phyloP scores from a whole-genome alignment of 64 coral and sea anemone genomes.

The Stichodactyla helianthus region DNA sequence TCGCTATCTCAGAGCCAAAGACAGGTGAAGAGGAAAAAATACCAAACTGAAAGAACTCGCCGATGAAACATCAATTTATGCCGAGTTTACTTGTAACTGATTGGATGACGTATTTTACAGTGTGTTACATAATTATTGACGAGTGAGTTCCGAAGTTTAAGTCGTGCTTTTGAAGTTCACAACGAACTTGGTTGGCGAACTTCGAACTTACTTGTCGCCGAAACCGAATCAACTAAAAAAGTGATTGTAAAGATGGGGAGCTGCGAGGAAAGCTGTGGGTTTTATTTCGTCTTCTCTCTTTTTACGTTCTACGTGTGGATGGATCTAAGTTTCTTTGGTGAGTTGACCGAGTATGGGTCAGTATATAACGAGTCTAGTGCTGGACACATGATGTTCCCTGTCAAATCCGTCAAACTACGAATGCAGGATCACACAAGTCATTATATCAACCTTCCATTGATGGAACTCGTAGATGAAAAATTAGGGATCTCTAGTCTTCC shows the following conservation, averaged over 20 bases:
- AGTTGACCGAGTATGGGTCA: slow-evolving; percentile 68
- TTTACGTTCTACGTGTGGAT: slow-evolving; percentile 88
- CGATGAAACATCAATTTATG: too few relatives aligned
- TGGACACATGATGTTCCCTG: slow-evolving; percentile 73
- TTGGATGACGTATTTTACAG: background rate
- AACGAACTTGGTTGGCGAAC: too few relatives aligned
- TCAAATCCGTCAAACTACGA: slow-evolving; percentile 75
- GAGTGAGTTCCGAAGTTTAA: too few relatives aligned
- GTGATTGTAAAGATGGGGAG: slow-evolving; percentile 36
- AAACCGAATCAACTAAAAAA: background rate
- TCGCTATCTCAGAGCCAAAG: too few relatives aligned
- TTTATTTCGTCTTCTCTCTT: slow-evolving; percentile 78
- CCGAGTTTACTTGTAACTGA: background rate
- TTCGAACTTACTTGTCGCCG: too few relatives aligned
- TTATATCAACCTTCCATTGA: slow-evolving; percentile 67
- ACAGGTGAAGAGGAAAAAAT: too few relatives aligned
- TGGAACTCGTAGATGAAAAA: slow-evolving; percentile 74
- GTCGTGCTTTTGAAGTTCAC: too few relatives aligned
- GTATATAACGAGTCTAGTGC: slow-evolving; percentile 46
- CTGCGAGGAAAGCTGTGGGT: slow-evolving; percentile 79
- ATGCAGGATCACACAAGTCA: slow-evolving; percentile 90
- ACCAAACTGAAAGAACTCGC: too few relatives aligned
- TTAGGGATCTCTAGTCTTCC: slow-evolving; percentile 54
- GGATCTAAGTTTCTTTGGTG: slow-evolving; percentile 87
- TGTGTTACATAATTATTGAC: too few relatives aligned